Percentiles rank a stretch among this genome's conserved stretches.
These are phyloP conservation scores for Tapirus indicus DNA, from an alignment of 2,797 vertebrate genomes.

Conservation along the genomic window DNA sequence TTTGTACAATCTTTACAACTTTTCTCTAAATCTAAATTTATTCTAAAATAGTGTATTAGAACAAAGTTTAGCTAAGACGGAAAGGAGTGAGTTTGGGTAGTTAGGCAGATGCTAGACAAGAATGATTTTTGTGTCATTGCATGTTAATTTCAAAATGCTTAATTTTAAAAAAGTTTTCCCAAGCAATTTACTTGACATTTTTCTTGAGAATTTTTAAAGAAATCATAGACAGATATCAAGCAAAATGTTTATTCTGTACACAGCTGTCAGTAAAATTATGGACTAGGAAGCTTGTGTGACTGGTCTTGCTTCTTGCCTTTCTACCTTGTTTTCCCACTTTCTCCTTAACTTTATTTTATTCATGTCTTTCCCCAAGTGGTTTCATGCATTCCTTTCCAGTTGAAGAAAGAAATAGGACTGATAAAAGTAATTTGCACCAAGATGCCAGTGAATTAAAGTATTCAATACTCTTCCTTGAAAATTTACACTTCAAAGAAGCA, in stretches of 20 bases:
- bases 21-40: slow-evolving; percentile 28
- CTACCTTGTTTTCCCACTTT: background rate
- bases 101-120: background rate
- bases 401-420: background rate
- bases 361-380: background rate
- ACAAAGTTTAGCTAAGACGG: background rate
- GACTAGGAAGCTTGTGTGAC: background rate
- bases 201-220: background rate
- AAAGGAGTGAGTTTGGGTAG: background rate
- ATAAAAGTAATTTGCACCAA: slow-evolving; percentile 23
- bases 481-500: slow-evolving; percentile 44
- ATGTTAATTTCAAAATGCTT: slow-evolving; percentile 49
- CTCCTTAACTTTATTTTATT: background rate
- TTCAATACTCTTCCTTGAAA: slow-evolving; percentile 23
- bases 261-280: background rate
- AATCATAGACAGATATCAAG: background rate
- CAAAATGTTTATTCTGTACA: background rate
- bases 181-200: background rate
- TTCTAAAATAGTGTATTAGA: slow-evolving; percentile 30
- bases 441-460: background rate
- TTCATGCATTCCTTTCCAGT: background rate
- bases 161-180: background rate
- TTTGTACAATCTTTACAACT: background rate
- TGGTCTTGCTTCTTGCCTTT: background rate
- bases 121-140: background rate